Conservation (phyloP, 2,797 vertebrate species). For the Acrossocheilus fasciatus region DNA sequence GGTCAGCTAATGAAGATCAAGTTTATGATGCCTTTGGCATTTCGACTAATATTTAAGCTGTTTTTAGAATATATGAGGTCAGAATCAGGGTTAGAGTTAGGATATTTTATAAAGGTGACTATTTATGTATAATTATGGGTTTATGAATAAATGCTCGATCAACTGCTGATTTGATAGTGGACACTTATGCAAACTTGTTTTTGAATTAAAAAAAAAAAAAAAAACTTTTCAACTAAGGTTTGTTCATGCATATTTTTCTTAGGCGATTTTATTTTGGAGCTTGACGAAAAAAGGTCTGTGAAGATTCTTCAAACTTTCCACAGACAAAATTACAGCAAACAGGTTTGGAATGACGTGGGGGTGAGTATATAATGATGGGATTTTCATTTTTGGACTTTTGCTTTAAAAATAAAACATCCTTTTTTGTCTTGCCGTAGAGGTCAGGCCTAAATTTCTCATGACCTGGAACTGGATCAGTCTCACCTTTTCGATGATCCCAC, state of each 20-base stretch:
- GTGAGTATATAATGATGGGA: not conserved
- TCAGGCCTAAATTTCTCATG: constrained; percentile 30
- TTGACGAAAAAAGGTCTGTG: not conserved
- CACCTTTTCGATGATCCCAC: constrained; percentile 36
- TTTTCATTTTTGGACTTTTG: not conserved
- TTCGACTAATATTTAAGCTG: constrained; percentile 3
- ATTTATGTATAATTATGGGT: not conserved
- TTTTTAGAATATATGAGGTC: not conserved
- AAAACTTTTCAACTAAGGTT: not conserved
- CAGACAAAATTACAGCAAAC: not conserved
- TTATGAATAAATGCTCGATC: not conserved
- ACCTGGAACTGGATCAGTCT: constrained; percentile 45
- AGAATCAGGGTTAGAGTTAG: not conserved
- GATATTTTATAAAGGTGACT: not conserved
- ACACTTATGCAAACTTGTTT: not conserved
- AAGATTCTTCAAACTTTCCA: not conserved
- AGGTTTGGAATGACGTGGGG: not conserved
- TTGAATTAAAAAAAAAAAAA: not conserved
- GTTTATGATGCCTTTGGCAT: constrained; percentile 1
- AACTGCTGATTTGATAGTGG: not conserved
- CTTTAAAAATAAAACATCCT: not conserved
- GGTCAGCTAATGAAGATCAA: constrained; percentile 33
- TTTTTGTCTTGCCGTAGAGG: not conserved
- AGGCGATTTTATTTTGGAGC: not conserved
- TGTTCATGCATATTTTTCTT: not conserved